A percentile compares a stretch with the other conserved stretches of the same genome.
Conservation (phyloP, 64 coral and sea anemone species). For the Montipora cactus region DNA sequence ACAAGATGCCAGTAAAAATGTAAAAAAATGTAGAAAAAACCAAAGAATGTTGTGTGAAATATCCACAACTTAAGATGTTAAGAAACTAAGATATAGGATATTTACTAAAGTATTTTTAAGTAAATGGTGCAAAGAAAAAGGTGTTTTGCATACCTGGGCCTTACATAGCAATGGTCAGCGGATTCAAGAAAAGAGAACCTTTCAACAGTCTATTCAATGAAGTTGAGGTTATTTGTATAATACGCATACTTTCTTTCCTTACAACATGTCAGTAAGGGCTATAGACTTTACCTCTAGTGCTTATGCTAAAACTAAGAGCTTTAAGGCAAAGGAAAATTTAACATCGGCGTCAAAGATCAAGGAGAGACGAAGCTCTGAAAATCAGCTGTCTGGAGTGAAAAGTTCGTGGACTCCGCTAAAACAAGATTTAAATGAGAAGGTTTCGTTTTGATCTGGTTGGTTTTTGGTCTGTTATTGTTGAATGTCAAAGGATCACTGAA, state of each 20-base stretch:
- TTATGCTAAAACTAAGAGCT: slow-evolving; percentile 94
- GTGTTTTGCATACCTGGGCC: neutral
- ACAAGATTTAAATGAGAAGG: slow-evolving; percentile 96
- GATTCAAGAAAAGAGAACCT: neutral
- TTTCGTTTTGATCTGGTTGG: neutral
- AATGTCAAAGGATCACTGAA: neutral
- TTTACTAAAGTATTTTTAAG: no score
- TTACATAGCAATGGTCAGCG: slow-evolving; percentile 46
- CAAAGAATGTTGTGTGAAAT: no score
- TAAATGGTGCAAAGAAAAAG: no score
- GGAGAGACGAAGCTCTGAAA: slow-evolving; percentile 71
- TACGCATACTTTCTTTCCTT: neutral
- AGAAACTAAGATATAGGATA: no score
- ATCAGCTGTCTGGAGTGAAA: slow-evolving; percentile 64
- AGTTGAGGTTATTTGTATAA: neutral
- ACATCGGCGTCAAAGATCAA: slow-evolving; percentile 76
- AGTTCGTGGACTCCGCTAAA: slow-evolving; percentile 92
- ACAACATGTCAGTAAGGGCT: slow-evolving; percentile 77
- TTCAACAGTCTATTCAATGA: neutral
- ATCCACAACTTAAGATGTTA: no score
- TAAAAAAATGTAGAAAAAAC: no score
- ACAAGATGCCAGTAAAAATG: no score
- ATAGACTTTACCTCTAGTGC: slow-evolving; percentile 86
- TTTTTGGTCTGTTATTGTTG: neutral
- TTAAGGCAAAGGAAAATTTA: slow-evolving; percentile 89